Evolutionary conservation across 2,888 invertebrate species (phyloP), one percentile per base, ranked within the genome.

Genomic region (Cerceris ruficornis): DNA sequence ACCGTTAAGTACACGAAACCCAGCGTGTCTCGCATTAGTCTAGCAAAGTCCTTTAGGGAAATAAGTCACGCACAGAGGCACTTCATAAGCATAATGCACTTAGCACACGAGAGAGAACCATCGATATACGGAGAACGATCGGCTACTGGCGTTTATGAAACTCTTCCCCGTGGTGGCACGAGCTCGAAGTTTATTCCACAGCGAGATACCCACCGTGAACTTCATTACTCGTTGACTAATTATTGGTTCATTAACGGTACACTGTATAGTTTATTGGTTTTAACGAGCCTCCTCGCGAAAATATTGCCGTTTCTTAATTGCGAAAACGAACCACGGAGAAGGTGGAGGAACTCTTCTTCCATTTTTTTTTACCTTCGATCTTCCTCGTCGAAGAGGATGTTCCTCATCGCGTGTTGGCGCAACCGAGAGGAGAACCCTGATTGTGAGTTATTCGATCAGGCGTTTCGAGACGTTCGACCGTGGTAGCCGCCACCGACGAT

Each of bases 221-320:
- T 73, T 80, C 73, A 75, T 80, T 65, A 73, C 57, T 14, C 69
- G 66, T 39, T 80, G 77, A 83, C 81, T 86, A 88, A 90, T 89
- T 89, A 87, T 82, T 73, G 81, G 80, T 81, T 88, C 82, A 82
- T 88, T 87, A 87, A 85, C 81, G 75, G 81, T 69, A 82, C 72
- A 59, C 65, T 75, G 69, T 54, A 54, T 69, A 74, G 79, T 81
- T 87, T 86, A 88, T 87, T 86, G 86, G 88, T 87, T 88, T 86
- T 80, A 85, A 86, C 75, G 76, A 65, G 52, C 82, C 70, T 73
- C 67, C 62, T 42, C 49, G 42, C 68, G 64, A 74, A 82, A 81
- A 80, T 77, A 81, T 78, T 50, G 61, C 49, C 54, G 54, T 50
- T 57, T 69, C 71, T 81, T 75, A 77, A 82, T 85, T 81, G 74